Base-by-base conservation (phyloP, 2,797 vertebrate genomes). In the Chiloscyllium punctatum region DNA sequence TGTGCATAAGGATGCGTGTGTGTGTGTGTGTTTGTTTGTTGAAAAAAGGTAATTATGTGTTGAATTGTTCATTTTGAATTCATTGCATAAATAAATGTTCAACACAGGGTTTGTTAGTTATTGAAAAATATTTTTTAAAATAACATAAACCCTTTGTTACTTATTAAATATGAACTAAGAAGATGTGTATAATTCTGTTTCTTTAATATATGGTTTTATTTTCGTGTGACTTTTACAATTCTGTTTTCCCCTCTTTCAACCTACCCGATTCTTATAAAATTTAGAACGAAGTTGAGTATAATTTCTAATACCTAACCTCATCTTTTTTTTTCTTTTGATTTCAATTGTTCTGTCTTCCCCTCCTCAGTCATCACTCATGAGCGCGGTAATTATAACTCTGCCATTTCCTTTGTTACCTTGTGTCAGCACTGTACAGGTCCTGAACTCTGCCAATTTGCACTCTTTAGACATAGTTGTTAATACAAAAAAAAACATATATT, bases 351-450 rank as follows among this genome's bases (percentile, higher is more conserved):
- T 97, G 97, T 98, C 97, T 96, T 98, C 98, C 98, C 97, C 98
- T 98, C 98, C 98, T 98, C 98, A 99, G 98, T 98, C 98, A 98
- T 98, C 98, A 98, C 97, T 98, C 98, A 98, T 99, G 98, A 99
- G 97, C 98, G 97, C 98, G 99, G 98, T 99, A 99, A 99, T 98
- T 99, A 99, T 99, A 97, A 97, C 98, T 98, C 97, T 97, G 97
- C 97, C 98, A 97, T 98, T 98, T 98, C 97, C 96, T 97, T 97
- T 97, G 96, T 98, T 97, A 97, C 97, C 97, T 97, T 97, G 98
- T 98, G 97, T 98, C 97, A 98, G 98, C 97, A 98, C 97, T 98
- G 97, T 98, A 97, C 97, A 98, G 97, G 96, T 98, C 98, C 98
- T 98, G 97, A 97, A 97, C 92, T 96, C 96, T 96, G 96, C 96